phyloP scores from a whole-genome alignment of 2,797 vertebrate species.

The Bucorvus abyssinicus region DNA sequence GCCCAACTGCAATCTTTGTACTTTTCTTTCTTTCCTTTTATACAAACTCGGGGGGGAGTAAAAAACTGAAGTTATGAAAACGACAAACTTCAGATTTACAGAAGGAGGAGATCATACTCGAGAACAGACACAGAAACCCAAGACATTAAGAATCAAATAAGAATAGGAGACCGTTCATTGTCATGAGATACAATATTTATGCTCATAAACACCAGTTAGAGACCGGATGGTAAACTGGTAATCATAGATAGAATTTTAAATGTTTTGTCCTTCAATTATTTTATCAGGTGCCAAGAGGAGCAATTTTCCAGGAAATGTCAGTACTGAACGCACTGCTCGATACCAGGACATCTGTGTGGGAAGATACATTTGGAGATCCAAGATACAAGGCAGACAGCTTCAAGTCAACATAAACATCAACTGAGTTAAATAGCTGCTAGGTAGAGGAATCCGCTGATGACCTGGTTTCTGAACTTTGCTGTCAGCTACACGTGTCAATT shows the following conservation, averaged over 20 bases:
- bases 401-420: slow-evolving; percentile 32
- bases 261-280: slow-evolving; percentile 5
- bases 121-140: background rate
- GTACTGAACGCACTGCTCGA: slow-evolving; percentile 9
- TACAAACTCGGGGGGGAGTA: background rate
- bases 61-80: slow-evolving; percentile 10
- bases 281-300: background rate
- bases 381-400: slow-evolving; percentile 25
- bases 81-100: background rate
- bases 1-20: background rate
- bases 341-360: background rate
- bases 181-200: background rate
- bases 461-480: background rate
- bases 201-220: background rate
- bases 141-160: background rate
- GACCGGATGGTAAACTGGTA: background rate
- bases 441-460: background rate
- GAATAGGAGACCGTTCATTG: background rate
- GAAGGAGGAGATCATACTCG: background rate
- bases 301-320: slow-evolving; percentile 6
- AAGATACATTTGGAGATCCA: slow-evolving; percentile 2
- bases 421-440: slow-evolving; percentile 14
- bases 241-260: background rate
- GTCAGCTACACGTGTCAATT: background rate
- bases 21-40: background rate